These are phyloP conservation scores for Marmota monax DNA, from an alignment of 2,113 vertebrate species.

Conservation along the genomic window DNA sequence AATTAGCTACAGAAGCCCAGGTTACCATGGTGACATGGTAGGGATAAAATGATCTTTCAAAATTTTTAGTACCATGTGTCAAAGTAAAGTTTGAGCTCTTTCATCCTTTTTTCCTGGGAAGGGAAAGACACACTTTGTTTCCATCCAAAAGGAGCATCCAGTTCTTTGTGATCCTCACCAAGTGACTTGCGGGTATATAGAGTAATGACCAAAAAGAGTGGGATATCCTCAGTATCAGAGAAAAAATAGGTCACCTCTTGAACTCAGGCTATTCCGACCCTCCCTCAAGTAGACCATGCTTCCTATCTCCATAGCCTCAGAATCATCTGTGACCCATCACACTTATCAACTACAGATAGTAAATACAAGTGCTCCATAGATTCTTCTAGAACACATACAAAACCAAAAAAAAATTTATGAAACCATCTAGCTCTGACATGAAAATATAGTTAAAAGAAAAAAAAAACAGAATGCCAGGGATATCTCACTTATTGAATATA, in stretches of 20 bases:
- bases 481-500: not conserved
- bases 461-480: not conserved
- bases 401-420: not conserved
- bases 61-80: conserved; percentile 63
- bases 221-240: not conserved
- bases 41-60: conserved; percentile 71
- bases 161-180: conserved; percentile 30
- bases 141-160: conserved; percentile 56
- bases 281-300: not conserved
- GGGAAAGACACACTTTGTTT: conserved; percentile 24
- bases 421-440: not conserved
- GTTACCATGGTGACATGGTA: conserved; percentile 72
- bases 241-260: not conserved
- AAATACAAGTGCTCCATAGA: not conserved
- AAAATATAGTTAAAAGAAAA: not conserved
- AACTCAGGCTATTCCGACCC: not conserved
- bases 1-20: conserved; percentile 61
- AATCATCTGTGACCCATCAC: not conserved
- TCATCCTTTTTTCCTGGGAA: conserved; percentile 60
- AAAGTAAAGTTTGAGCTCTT: conserved; percentile 71
- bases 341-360: not conserved
- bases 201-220: not conserved
- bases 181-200: not conserved
- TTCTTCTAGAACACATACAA: not conserved
- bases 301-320: not conserved